Evolutionary conservation across 2,888 invertebrate species (phyloP), one percentile per base, ranked within the genome.

Genomic region (Andrena hattorfiana): DNA sequence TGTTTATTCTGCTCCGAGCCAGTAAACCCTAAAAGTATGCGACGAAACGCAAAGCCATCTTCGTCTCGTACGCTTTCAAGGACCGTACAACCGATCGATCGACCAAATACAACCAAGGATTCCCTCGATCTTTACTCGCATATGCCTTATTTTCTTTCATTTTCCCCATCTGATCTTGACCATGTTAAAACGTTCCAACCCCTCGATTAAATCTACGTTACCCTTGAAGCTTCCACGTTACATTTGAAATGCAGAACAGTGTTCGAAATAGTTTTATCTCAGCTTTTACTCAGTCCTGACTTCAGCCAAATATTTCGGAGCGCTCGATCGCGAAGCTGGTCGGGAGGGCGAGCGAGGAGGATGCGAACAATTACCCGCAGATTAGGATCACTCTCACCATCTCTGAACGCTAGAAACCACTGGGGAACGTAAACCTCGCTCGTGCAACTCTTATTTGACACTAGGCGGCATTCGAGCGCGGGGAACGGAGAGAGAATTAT

Each of bases 361-460:
- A 67, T 60, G 30, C 51, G 35, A 49, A 66, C 54, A 67, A 60
- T 71, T 54, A 30, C 60, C 60, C 66, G 35, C 62, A 66, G 30
- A 71, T 73, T 63, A 71, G 23, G 23, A 67, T 75, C 83, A 76
- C 71, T 64, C 60, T 75, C 77, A 32, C 70, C 23, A 83, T 80
- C 60, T 75, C 66, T 10, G 59, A 59, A 69, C 56, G 59, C 81
- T 49, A 76, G 84, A 86, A 75, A 81, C 72, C 73, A 86, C 72
- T 76, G 66, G 79, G 56, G 82, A 79, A 79, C 71, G 72, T 72
- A 77, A 77, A 81, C 69, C 74, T 84, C 7, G 81, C 70, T 81
- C 81, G 35, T 78, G 67, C 72, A 69, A 71, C 60, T 81, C 72
- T 68, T 85, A 85, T 83, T 80, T 85, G 82, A 85, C 85, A 85